Conservation (phyloP, 2,113 vertebrate genomes). For the Cairina moschata region DNA sequence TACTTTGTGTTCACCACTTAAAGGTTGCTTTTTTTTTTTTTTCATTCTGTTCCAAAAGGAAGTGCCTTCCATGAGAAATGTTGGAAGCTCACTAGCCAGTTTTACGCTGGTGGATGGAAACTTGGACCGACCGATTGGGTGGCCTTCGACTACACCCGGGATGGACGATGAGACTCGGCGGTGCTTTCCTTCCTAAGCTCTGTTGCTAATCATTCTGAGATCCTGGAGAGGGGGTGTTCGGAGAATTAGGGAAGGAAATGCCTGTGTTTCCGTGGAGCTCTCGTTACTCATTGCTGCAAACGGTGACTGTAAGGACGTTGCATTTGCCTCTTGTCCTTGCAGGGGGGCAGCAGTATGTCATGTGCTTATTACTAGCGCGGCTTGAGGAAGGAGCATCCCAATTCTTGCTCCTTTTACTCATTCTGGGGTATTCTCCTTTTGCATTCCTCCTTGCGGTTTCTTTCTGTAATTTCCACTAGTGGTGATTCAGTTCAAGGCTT, state of each 20-base stretch:
- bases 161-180: fast-evolving
- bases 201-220: neutral
- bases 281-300: neutral
- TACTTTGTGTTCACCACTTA: neutral
- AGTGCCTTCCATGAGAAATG: slow-evolving; percentile 1
- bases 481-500: neutral
- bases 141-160: neutral
- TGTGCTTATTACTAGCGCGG: neutral
- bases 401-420: neutral
- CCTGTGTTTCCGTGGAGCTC: neutral
- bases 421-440: neutral
- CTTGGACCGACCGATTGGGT: neutral
- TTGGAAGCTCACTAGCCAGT: neutral
- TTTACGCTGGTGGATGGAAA: neutral
- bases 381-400: neutral
- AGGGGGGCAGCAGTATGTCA: neutral
- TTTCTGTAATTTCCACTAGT: neutral
- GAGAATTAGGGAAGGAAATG: slow-evolving; percentile 29
- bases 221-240: neutral
- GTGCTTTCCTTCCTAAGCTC: neutral
- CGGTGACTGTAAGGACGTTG: neutral
- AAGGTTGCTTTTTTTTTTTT: slow-evolving; percentile 28
- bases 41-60: slow-evolving; percentile 3
- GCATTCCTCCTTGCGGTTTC: neutral
- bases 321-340: neutral